Base-by-base conservation (phyloP, 2,888 invertebrate genomes). In the Polydrusus tereticollis region DNA sequence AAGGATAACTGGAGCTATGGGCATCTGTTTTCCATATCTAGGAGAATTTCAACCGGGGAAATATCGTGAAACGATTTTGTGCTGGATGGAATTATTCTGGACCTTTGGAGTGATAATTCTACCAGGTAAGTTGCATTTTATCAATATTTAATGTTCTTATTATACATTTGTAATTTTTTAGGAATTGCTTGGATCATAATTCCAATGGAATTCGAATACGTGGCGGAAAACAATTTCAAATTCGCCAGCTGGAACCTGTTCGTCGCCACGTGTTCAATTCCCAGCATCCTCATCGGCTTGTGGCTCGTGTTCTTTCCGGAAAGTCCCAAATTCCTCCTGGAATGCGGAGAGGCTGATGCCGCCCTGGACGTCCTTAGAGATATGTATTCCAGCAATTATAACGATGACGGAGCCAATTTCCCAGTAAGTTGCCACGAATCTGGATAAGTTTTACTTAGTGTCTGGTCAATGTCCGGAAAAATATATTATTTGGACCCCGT, bases 1-100 rank as follows among this genome's bases (percentile, higher is more conserved):
- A 5, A 94, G 94, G 50, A 90, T 94, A 77, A 93, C 93, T 59
- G 94, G 94, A 64, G 93, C 93, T 67, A 93, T 94, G 92, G 93
- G 93, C 79, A 92, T 94, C 80, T 92, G 92, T 79, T 94, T 94
- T 86, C 93, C 94, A 0, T 94, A 94, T 85, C 86, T 94, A 79
- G 93, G 94, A 75, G 94, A 94, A 86, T 94, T 94, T 85, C 94
- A 94, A 81, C 91, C 92, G 45, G 92, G 92, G 68, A 92, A 91
- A 85, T 91, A 92, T 85, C 88, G 94, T 82, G 94, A 94, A 84
- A 93, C 91, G 80, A 92, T 93, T 81, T 88, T 94, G 72, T 93
- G 93, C 85, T 93, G 93, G 93, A 93, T 94, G 93, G 94, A 94
- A 87, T 88, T 94, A 87, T 94, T 94, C 86, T 94, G 94, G 94